Evolutionary conservation across 2,113 vertebrate genomes (phyloP).

Genomic region (Salvelinus alpinus): DNA sequence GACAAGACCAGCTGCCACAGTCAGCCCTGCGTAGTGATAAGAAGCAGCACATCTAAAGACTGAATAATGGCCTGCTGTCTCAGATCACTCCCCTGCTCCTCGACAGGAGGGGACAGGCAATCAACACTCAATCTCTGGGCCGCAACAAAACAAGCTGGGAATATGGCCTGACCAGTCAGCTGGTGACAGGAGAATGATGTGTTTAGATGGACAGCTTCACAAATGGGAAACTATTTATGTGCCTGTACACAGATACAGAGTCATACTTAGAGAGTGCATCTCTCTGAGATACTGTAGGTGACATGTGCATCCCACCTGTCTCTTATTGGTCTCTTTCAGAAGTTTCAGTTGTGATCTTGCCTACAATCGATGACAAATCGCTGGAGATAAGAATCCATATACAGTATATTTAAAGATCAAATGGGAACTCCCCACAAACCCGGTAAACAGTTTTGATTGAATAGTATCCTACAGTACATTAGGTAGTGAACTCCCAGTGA

Average conservation of each 20-base stretch:
- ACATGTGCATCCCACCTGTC: not conserved
- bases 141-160: conserved; percentile 5
- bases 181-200: conserved; percentile 35
- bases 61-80: conserved; percentile 69
- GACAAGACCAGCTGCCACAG: conserved; percentile 67
- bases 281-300: not conserved
- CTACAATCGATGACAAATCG: not conserved
- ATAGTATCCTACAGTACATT: not conserved
- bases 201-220: conserved; percentile 30
- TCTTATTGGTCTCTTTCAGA: not conserved
- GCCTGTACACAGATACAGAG: conserved; percentile 4
- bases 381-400: not conserved
- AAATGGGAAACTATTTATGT: conserved; percentile 16
- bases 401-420: not conserved
- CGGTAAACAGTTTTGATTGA: not conserved
- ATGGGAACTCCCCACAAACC: not conserved
- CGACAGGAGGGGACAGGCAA: conserved; percentile 55
- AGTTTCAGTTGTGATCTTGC: not conserved
- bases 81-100: conserved; percentile 47
- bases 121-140: conserved; percentile 49
- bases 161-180: conserved; percentile 22
- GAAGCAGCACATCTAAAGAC: conserved; percentile 62
- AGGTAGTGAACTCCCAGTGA: conserved; percentile 1
- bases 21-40: conserved; percentile 56
- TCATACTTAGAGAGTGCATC: not conserved